A percentile compares a stretch with the other conserved stretches of the same genome.
Evolutionary conservation across 2,888 invertebrate genomes (phyloP).

Genomic region (Drosophila crucigera): DNA sequence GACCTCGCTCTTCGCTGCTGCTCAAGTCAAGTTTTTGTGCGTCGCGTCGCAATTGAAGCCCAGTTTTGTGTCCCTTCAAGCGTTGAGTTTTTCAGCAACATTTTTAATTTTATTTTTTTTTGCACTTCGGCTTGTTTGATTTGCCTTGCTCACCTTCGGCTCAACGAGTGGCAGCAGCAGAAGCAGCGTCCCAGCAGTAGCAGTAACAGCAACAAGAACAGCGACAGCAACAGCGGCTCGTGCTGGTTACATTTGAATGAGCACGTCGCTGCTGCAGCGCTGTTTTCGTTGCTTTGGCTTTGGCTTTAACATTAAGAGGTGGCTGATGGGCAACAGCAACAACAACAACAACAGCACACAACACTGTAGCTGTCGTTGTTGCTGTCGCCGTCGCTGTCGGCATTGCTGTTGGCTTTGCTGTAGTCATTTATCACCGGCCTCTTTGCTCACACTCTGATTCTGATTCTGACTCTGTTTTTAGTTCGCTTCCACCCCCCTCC

Average conservation of each 20-base stretch:
- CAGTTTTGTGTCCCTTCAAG: slow-evolving; percentile 74
- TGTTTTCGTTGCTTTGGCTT: slow-evolving; percentile 15
- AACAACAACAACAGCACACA: background rate
- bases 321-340: slow-evolving; percentile 37
- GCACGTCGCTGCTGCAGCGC: slow-evolving; percentile 56
- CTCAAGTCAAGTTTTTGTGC: slow-evolving; percentile 55
- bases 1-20: slow-evolving; percentile 52
- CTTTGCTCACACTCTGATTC: slow-evolving; percentile 43
- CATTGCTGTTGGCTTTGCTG: slow-evolving; percentile 18
- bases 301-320: slow-evolving; percentile 7
- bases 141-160: slow-evolving; percentile 73
- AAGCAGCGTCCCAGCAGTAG: slow-evolving; percentile 30
- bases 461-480: slow-evolving; percentile 9
- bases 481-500: background rate
- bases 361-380: slow-evolving; percentile 24
- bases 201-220: slow-evolving; percentile 19
- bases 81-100: slow-evolving; percentile 57
- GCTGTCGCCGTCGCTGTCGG: slow-evolving; percentile 7
- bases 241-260: slow-evolving; percentile 80
- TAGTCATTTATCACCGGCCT: slow-evolving; percentile 66
- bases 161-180: slow-evolving; percentile 58
- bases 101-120: slow-evolving; percentile 30
- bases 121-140: slow-evolving; percentile 72
- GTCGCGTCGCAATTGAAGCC: slow-evolving; percentile 65
- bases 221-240: slow-evolving; percentile 51